Percentiles rank a stretch among this genome's conserved stretches.
Evolutionary conservation across 2,113 vertebrate genomes (phyloP).

Genomic region (Corythoichthys intestinalis): DNA sequence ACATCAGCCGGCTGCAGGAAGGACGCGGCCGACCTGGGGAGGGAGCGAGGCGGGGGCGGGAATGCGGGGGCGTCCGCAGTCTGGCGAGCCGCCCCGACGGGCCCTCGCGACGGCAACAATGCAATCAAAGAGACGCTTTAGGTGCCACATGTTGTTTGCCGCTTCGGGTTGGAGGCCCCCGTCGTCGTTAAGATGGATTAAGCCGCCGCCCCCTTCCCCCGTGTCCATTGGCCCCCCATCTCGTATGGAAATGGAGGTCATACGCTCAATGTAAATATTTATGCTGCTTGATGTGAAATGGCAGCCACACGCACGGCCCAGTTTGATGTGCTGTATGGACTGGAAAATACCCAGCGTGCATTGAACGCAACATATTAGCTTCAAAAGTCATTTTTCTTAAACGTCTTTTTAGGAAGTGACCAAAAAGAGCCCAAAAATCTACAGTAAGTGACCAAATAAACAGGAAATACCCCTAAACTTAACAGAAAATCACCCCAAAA

Average conservation of each 20-base stretch:
- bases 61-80: constrained; percentile 27
- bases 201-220: constrained; percentile 1
- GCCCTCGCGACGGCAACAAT: constrained; percentile 47
- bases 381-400: too few relatives aligned
- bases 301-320: background rate
- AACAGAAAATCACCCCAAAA: too few relatives aligned
- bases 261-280: constrained; percentile 59
- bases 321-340: background rate
- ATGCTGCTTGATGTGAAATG: constrained; percentile 11
- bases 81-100: constrained; percentile 38
- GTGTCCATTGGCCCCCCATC: background rate
- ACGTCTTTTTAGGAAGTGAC: too few relatives aligned
- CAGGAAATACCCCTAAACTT: too few relatives aligned
- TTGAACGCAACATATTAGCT: background rate
- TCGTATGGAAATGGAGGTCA: constrained; percentile 66
- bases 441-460: too few relatives aligned
- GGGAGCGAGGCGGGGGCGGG: constrained; percentile 46
- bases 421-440: too few relatives aligned
- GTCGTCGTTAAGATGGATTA: constrained; percentile 63
- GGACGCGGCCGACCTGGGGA: constrained; percentile 33
- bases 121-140: constrained; percentile 66
- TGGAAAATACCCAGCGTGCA: background rate
- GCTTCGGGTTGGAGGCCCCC: constrained; percentile 50
- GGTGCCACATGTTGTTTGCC: constrained; percentile 67
- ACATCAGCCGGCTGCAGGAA: constrained; percentile 66